Evolutionary conservation across 2,888 invertebrate genomes (phyloP), one percentile per base, ranked within the genome.

Genomic region (Iphiclides podalirius): DNA sequence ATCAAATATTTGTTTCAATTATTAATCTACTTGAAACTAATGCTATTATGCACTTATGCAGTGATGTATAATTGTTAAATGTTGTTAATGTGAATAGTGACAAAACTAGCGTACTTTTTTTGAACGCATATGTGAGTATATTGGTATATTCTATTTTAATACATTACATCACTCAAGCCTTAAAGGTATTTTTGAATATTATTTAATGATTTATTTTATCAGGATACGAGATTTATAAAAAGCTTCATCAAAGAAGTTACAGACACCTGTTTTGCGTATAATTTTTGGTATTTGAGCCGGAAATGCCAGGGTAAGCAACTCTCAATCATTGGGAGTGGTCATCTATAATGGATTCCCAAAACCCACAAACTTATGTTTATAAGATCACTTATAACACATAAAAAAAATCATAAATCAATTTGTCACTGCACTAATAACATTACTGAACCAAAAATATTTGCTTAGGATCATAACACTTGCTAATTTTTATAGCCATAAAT

Each of bases 241-340:
- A 36, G 23, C 13, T 12, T 35, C 12, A 9, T 42, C 37, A 39
- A 16, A 17, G 59, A 55, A 58, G 51, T 63, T 65, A 59, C 57
- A 52, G 48, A 68, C 66, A 53, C 59, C 55, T 54, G 54, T 64
- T 54, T 55, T 65, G 58, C 42, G 55, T 59, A 58, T 55, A 26
- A 11, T 35, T 8, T 54, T 52, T 60, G 56, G 58, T 62, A 56
- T 57, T 70, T 60, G 60, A 64, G 60, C 67, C 65, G 68, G 83
- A 80, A 78, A 87, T 88, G 87, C 87, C 87, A 68, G 85, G 87
- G 87, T 88, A 88, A 88, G 87, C 66, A 68, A 68, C 76, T 79
- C 35, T 70, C 69, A 78, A 54, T 60, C 58, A 36, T 70, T 75
- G 79, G 84, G 86, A 84, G 83, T 84, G 84, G 83, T 72, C 72